Evolutionary conservation across 2,888 invertebrate genomes (phyloP).

Genomic region (Arctia plantaginis): DNA sequence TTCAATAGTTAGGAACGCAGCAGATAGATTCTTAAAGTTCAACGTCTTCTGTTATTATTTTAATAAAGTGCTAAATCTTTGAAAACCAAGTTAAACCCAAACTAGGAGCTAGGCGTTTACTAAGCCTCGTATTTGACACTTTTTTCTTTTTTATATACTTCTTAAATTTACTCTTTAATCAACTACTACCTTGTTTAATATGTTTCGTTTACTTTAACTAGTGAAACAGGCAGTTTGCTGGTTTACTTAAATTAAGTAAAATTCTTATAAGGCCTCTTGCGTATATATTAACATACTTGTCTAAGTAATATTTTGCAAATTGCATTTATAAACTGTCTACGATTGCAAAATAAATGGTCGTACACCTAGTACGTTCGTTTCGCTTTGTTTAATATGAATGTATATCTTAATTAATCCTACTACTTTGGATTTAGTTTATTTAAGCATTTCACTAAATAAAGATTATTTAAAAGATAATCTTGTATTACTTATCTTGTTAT

Average conservation of each 20-base stretch:
- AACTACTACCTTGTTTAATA: not conserved
- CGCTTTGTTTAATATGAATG: slow-evolving; percentile 27
- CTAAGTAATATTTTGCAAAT: not conserved
- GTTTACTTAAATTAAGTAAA: not conserved
- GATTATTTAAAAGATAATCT: slow-evolving; percentile 1
- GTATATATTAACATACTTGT: not conserved
- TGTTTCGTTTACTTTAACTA: not conserved
- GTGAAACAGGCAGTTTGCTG: not conserved
- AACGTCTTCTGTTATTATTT: not conserved
- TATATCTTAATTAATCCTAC: slow-evolving; percentile 26
- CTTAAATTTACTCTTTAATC: not conserved
- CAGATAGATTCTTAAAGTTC: not conserved
- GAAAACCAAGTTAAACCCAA: not conserved
- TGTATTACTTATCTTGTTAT: not conserved
- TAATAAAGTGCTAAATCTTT: not conserved
- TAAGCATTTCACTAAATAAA: slow-evolving; percentile 33
- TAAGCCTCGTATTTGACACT: no score
- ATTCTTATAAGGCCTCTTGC: not conserved
- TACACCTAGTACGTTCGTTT: slow-evolving; percentile 30
- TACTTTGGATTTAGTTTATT: slow-evolving; percentile 40
- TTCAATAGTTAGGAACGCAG: not conserved
- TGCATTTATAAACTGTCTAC: slow-evolving; percentile 23
- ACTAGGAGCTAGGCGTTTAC: no score
- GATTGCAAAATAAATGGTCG: slow-evolving; percentile 21
- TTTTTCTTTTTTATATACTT: not conserved